phyloP scores from a whole-genome alignment of 2,888 invertebrate genomes.

The Megastigmus dorsalis region DNA sequence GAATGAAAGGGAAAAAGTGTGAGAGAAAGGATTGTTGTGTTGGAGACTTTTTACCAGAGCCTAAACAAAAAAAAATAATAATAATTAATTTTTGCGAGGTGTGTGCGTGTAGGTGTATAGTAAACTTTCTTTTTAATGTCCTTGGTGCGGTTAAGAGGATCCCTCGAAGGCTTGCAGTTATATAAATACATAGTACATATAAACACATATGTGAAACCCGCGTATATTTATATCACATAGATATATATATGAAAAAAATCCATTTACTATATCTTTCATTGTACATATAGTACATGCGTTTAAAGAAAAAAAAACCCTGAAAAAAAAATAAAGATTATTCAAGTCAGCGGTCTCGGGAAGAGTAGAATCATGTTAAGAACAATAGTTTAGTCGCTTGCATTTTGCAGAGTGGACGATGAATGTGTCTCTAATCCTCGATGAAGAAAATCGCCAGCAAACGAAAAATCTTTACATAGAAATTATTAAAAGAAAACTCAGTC shows the following conservation, averaged over 20 bases:
- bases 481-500: conserved; percentile 13
- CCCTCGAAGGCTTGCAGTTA: conserved; percentile 47
- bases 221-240: conserved; percentile 49
- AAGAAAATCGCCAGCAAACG: conserved; percentile 34
- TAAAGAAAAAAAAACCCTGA: conserved; percentile 58
- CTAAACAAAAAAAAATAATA: conserved; percentile 47
- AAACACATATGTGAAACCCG: conserved; percentile 46
- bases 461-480: conserved; percentile 4
- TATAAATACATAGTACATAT: conserved; percentile 44
- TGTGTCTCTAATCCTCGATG: conserved; percentile 39
- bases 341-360: conserved; percentile 52
- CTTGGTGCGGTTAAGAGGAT: conserved; percentile 42
- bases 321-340: conserved; percentile 47
- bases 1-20: conserved; percentile 11
- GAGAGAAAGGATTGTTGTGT: conserved; percentile 16
- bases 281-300: conserved; percentile 72
- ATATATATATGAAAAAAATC: conserved; percentile 39
- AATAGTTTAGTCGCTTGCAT: conserved; percentile 50
- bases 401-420: conserved; percentile 43
- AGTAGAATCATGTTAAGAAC: conserved; percentile 40
- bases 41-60: conserved; percentile 52
- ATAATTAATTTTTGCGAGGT: conserved; percentile 18
- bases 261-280: conserved; percentile 67
- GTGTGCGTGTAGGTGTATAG: conserved; percentile 28
- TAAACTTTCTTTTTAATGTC: conserved; percentile 37